Conservation (phyloP, 2,888 invertebrate species). For the Pseudococcus jackbeardsleyi region DNA sequence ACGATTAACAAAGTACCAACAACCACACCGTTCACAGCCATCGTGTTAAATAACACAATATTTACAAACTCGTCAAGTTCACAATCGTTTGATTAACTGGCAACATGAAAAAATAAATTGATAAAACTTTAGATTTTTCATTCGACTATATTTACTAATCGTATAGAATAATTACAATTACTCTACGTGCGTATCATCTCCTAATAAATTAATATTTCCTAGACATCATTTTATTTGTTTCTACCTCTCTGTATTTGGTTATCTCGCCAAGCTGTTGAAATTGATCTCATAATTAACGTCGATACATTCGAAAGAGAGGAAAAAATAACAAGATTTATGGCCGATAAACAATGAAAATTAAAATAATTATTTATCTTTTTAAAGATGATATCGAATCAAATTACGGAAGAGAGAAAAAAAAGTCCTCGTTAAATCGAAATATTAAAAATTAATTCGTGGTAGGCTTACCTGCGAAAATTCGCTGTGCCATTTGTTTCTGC, state of each 20-base stretch:
- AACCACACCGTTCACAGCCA: not conserved
- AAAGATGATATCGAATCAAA: not conserved
- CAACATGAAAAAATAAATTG: not conserved
- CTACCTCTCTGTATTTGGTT: not conserved
- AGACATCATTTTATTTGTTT: not conserved
- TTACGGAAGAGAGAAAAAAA: not conserved
- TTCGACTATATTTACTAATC: not conserved
- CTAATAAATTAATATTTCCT: not conserved
- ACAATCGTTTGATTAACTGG: conserved; percentile 12
- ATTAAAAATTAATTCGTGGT: conserved; percentile 6
- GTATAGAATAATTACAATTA: not conserved
- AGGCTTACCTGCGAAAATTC: not conserved
- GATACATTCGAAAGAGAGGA: not conserved
- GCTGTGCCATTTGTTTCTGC: not conserved
- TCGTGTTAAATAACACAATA: conserved; percentile 14
- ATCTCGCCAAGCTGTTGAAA: not conserved
- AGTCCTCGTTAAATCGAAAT: not conserved
- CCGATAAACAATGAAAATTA: conserved; percentile 14
- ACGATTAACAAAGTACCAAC: not conserved
- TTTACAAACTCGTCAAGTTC: conserved; percentile 14
- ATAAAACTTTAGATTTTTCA: conserved; percentile 16
- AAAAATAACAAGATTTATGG: conserved; percentile 29
- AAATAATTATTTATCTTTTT: conserved; percentile 30
- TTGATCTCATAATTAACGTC: conserved; percentile 24
- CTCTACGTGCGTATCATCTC: not conserved